A percentile compares a stretch with the other conserved stretches of the same genome.
These are phyloP conservation scores for Heliconius himera DNA, from an alignment of 1,140 invertebrate species.

Conservation along the genomic window DNA sequence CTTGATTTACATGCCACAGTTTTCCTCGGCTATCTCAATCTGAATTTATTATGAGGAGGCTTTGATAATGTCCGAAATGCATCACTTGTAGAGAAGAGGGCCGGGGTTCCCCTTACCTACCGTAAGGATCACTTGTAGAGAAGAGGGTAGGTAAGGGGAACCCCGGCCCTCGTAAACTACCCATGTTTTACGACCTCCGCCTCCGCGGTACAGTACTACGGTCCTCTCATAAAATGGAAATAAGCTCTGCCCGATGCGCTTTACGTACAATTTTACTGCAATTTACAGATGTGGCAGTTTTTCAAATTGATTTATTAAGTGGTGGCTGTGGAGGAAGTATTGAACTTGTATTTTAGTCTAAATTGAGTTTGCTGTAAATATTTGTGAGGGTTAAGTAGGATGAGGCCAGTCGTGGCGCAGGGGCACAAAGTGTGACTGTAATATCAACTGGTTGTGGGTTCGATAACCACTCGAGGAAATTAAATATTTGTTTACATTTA, in stretches of 20 bases:
- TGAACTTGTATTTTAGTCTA: not conserved
- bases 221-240: conserved; percentile 47
- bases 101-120: no score
- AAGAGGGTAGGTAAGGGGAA: conserved; percentile 29
- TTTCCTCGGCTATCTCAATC: conserved; percentile 37
- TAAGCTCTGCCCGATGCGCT: conserved; percentile 27
- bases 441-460: no score
- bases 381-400: no score
- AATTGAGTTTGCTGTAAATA: no score
- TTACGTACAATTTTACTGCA: conserved; percentile 15
- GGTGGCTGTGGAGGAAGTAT: not conserved
- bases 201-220: conserved; percentile 31
- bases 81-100: conserved; percentile 34
- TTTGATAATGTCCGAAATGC: conserved; percentile 43
- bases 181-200: conserved; percentile 48
- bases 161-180: conserved; percentile 47
- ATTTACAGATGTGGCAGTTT: not conserved
- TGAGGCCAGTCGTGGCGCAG: no score
- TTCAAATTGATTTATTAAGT: not conserved
- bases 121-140: conserved; percentile 37
- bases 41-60: conserved; percentile 47
- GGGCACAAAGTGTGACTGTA: no score
- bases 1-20: conserved; percentile 34
- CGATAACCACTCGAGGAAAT: no score
- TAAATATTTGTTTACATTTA: no score